Evolutionary conservation across 2,113 vertebrate genomes (phyloP), one percentile per base, ranked within the genome.

Genomic region (Mustela lutreola): DNA sequence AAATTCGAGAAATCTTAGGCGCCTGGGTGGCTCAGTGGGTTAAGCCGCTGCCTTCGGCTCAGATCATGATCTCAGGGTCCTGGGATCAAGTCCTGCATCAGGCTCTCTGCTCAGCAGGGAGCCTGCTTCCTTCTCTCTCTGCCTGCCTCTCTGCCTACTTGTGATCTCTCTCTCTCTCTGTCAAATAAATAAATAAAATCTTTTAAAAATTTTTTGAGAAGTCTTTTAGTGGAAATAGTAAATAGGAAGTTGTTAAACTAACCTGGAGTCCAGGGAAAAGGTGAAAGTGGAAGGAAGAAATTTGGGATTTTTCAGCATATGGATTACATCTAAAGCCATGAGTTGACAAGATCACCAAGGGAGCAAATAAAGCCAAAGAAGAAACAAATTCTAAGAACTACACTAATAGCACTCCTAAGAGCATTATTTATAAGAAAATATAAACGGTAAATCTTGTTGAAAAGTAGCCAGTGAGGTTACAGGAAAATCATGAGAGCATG

Each of bases 281-380:
- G n/a, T 33, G n/a, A 92, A 60, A 26, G n/a, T n/a, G 45, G 36
- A 39, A 95, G 36, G 70, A 24, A 31, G n/a, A 84, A 83, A 95
- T 84, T 60, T 79, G 16, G 60, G 31, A 82, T 95, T 76, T 89
- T 50, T 90, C 36, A 79, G 39, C 26, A 58, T 67, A 65, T 42
- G 33, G 63, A 15, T 26, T 45, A 36, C 19, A 73, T 87, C 18
- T 79, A 96, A 73, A 70, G 14, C n/a, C 53, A 56, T 45, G 42
- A 89, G 10, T 65, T 97, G 39, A 62, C 76, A 39, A 92, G 45
- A 58, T 92, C 28, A 85, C 12, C 18, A 80, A 94, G 24, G 36
- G 62, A 63, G n/a, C 53, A 42, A 93, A 60, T 78, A 80, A 2
- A 94, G 19, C 48, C 39, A 90, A 62, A 90, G 39, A 96, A 95